Base-by-base conservation (phyloP, 1,140 invertebrate species). In the Ceratina australensis region DNA sequence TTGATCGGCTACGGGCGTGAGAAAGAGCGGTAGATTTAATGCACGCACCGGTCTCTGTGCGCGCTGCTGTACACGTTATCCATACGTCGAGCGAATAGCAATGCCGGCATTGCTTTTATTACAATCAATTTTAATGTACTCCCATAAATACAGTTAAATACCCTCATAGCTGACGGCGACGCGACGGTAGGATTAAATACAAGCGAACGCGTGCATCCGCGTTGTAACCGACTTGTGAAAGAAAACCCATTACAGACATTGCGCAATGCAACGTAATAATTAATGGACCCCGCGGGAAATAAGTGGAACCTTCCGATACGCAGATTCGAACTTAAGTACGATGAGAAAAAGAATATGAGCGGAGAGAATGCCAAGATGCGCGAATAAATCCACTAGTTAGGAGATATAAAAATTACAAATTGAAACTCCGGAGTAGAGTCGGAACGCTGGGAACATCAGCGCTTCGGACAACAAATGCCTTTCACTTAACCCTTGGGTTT, bases 401-500 rank as follows among this genome's bases (percentile, higher is more conserved):
- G n/a, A n/a, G n/a, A n/a, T n/a, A n/a, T n/a, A n/a, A n/a, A n/a
- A n/a, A n/a, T n/a, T 18, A 61, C 66, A 68, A 76, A 76, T 76
- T 76, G 56, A 76, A 69, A 26, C 66, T 42, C 15, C 56, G 33
- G 24, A 76, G n/a, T 42, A 42, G 56, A 60, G 56, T 42, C 52
- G 28, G 28, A n/a, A 13, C 42, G 64, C 33, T 75, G 65, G 56
- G 56, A 76, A 76, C 50, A 69, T 60, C 8, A 47, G 56, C 52
- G 22, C 57, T 76, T 61, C 74, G 57, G 42, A 20, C 33, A 76
- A 76, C 56, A 61, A 69, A 76, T 76, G 56, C 66, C 74, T 60
- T 76, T 76, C 74, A 76, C 61, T 76, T 76, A 69, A 76, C 74
- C 74, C 66, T 49, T 60, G 7, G 66, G 42, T 76, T 69, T 76